phyloP scores from a whole-genome alignment of 2,888 invertebrate species.

The Marronus borbonicus region DNA sequence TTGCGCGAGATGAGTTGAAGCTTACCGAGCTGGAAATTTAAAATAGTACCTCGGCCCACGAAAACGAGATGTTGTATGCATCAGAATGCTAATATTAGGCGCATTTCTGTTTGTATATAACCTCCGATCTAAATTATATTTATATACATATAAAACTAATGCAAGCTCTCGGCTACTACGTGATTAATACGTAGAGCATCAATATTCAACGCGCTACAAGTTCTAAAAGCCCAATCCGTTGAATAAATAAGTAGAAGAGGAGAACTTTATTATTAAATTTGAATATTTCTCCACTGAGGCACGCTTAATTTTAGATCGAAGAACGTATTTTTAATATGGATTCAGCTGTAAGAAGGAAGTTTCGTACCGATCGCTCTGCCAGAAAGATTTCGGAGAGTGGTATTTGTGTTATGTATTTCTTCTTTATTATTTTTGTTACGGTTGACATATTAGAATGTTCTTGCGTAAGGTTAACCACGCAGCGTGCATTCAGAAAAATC shows the following conservation, averaged over 20 bases:
- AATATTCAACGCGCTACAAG: constrained; percentile 5
- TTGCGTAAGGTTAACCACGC: constrained; percentile 28
- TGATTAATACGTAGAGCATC: constrained; percentile 11
- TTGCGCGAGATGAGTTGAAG: not conserved
- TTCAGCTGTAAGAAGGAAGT: constrained; percentile 9
- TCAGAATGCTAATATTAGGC: constrained; percentile 35
- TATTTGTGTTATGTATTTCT: not conserved
- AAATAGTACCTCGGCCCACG: constrained; percentile 40
- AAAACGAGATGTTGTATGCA: constrained; percentile 44
- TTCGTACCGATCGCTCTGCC: not conserved
- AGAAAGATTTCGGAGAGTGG: constrained; percentile 1
- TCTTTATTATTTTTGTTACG: constrained; percentile 11
- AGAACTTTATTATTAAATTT: constrained; percentile 24
- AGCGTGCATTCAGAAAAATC: no score
- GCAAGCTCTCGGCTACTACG: not conserved
- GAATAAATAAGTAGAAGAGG: constrained; percentile 20
- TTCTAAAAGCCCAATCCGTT: constrained; percentile 12
- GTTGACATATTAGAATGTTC: constrained; percentile 4
- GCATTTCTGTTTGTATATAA: not conserved
- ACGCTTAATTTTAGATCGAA: constrained; percentile 34
- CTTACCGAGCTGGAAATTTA: constrained; percentile 18
- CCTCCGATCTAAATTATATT: not conserved
- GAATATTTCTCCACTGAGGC: constrained; percentile 25
- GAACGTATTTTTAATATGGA: constrained; percentile 19
- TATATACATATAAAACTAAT: constrained; percentile 28